Conservation (phyloP, 2,797 vertebrate genomes). For the Zenarchopterus dispar region DNA sequence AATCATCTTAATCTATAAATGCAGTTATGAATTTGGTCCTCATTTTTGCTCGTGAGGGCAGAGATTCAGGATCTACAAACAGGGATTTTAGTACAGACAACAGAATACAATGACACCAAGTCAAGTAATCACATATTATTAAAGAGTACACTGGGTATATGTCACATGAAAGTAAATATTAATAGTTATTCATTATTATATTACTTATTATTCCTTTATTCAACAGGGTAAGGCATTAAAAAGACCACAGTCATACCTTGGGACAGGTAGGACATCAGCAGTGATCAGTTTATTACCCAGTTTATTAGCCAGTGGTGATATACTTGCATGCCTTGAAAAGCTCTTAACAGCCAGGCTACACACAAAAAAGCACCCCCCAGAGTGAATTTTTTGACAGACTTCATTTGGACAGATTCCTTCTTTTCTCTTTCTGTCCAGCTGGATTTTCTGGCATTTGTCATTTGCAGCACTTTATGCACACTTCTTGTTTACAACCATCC, state of each 20-base stretch:
- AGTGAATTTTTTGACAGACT: slow-evolving; percentile 27
- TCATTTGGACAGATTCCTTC: slow-evolving; percentile 11
- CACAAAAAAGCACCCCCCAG: slow-evolving; percentile 15
- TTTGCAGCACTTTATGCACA: slow-evolving; percentile 17
- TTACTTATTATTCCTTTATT: neutral
- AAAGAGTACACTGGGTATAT: neutral
- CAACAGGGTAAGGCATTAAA: slow-evolving; percentile 16
- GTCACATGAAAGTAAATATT: neutral
- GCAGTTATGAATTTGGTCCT: neutral
- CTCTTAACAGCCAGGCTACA: slow-evolving; percentile 10
- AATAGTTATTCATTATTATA: too few relatives aligned
- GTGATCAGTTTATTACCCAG: neutral
- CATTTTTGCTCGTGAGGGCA: too few relatives aligned
- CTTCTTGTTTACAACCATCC: neutral
- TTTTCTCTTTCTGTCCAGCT: neutral
- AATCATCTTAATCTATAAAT: neutral
- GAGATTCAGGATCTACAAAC: neutral
- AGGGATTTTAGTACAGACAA: neutral
- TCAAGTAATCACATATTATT: too few relatives aligned
- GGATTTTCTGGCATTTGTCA: slow-evolving; percentile 13
- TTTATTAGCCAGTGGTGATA: slow-evolving; percentile 3
- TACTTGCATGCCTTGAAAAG: slow-evolving; percentile 13
- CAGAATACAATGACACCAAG: too few relatives aligned
- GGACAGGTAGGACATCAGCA: neutral
- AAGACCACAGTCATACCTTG: slow-evolving; percentile 8